Base-by-base conservation (phyloP, 1,140 invertebrate species). In the Tenebrio molitor region DNA sequence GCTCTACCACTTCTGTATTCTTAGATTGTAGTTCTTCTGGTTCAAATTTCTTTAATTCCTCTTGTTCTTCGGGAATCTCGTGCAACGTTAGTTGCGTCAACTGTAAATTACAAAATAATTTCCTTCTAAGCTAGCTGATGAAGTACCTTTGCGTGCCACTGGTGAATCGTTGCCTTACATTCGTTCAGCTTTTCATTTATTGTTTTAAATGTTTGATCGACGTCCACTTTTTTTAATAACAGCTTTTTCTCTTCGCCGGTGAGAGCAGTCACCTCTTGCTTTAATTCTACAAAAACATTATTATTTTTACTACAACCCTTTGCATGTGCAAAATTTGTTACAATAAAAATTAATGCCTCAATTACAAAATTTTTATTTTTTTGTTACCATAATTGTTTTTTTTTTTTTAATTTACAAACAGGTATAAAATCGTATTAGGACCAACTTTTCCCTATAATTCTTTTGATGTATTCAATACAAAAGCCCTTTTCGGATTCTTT, bases 131-230 rank as follows among this genome's bases (percentile, higher is more conserved):
- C 2, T 12, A 63, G n/a, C n/a, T n/a, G n/a, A n/a, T n/a, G 1
- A 50, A 15, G 69, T 76, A 80, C 77, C 66, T 80, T 80, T 1
- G 71, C 68, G 25, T 74, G 29, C 73, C 72, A 77, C 15, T 77
- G 44, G 36, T 78, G 73, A 39, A 79, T 74, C n/a, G 74, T 21
- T 3, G 17, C 63, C 44, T 87, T 86, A 8, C 90, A 86, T 2
- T 92, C 91, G 15, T 90, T 88, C 46, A 96, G 83, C 12, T 86
- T 82, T 23, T 89, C 89, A 8, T 88, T 87, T 44, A 87, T 86
- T 41, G 89, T 89, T 58, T 89, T 89, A 0, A 95, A 73, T 69
- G 92, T 90, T 72, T 94, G 90, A 67, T 95, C 93, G 0, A 94
- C 81, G 77, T 95, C 92, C 1, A 94, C 85, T 63, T 94, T 89